These are phyloP conservation scores for Ictalurus punctatus DNA, from an alignment of 2,113 vertebrate species.

Conservation along the genomic window DNA sequence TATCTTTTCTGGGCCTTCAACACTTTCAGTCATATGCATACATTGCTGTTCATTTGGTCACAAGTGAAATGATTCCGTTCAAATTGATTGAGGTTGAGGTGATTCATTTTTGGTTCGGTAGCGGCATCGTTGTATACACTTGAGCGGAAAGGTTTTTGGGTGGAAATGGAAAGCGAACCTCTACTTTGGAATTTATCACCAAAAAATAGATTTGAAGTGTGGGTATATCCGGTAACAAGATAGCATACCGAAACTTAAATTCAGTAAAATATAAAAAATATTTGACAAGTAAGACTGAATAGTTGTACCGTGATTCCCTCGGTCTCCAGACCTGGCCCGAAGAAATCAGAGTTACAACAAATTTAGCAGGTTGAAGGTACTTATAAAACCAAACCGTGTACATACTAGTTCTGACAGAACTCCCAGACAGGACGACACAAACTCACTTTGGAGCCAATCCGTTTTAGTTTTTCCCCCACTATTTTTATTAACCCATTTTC, in stretches of 20 bases:
- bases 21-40: background rate
- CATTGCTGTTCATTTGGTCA: background rate
- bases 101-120: background rate
- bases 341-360: too few relatives aligned
- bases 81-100: background rate
- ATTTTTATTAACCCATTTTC: too few relatives aligned
- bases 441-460: background rate
- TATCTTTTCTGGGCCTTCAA: constrained; percentile 18
- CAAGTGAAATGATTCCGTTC: background rate
- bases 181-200: background rate
- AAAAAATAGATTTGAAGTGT: too few relatives aligned
- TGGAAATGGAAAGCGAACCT: background rate
- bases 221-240: too few relatives aligned
- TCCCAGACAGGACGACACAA: background rate
- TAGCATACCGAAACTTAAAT: too few relatives aligned
- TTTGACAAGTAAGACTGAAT: too few relatives aligned
- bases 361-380: too few relatives aligned
- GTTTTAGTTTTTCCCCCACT: too few relatives aligned
- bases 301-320: too few relatives aligned
- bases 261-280: too few relatives aligned
- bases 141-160: background rate
- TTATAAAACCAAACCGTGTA: background rate
- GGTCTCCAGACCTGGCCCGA: too few relatives aligned
- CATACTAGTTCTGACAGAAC: background rate
- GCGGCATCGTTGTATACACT: background rate